Percentiles rank a stretch among this genome's conserved stretches.
These are phyloP conservation scores for Margaritifera margaritifera DNA, from an alignment of 2,888 invertebrate genomes.

Conservation along the genomic window DNA sequence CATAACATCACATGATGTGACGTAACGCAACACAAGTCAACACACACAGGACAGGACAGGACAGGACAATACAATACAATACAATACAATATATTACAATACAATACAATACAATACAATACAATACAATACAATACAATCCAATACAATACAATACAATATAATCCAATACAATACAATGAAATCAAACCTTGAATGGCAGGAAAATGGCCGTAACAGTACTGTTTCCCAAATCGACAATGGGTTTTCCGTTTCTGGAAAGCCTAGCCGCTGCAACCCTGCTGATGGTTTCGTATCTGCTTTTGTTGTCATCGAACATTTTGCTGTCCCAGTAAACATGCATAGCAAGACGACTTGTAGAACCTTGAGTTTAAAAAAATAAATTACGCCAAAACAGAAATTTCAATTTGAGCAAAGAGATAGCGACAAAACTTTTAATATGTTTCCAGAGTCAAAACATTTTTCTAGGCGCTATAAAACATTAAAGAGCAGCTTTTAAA, in stretches of 20 bases:
- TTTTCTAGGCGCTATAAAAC: background rate
- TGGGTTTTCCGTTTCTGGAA: conserved; percentile 17
- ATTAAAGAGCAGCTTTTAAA: background rate
- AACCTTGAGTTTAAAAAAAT: conserved; percentile 3
- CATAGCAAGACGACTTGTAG: conserved; percentile 16
- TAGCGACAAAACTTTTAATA: background rate
- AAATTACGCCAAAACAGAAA: background rate
- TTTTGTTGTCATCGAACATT: conserved; percentile 23
- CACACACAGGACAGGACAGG: no score
- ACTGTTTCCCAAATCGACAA: conserved; percentile 34
- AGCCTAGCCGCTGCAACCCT: conserved; percentile 40
- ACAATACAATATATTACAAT: no score
- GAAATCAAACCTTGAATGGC: conserved; percentile 32
- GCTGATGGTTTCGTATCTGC: conserved; percentile 31
- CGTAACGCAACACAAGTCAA: no score
- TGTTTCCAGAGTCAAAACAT: background rate
- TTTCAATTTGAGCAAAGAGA: background rate
- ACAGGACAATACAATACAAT: no score
- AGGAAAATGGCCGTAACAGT: conserved; percentile 41
- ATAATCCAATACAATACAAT: no score
- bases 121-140: background rate
- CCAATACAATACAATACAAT: no score
- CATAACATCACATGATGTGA: no score
- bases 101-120: no score
- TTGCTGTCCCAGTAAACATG: conserved; percentile 35